phyloP scores from a whole-genome alignment of 2,888 invertebrate species.

The Xestobium rufovillosum region DNA sequence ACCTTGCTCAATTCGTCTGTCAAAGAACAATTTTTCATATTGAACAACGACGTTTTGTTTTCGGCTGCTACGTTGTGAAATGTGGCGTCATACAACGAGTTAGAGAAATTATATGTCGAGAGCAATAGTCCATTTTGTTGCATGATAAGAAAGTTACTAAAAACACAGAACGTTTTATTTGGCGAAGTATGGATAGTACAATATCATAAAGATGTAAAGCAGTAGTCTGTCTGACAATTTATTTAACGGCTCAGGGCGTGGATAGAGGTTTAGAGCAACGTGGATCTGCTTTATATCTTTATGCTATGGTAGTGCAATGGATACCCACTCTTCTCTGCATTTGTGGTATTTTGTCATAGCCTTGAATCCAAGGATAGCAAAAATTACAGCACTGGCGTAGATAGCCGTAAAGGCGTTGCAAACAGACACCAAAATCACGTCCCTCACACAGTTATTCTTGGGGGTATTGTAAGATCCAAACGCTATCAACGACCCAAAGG shows the following conservation, averaged over 20 bases:
- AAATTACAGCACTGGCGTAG: conserved; percentile 91
- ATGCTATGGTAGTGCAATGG: neutral
- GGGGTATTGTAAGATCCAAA: conserved; percentile 94
- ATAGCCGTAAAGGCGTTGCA: conserved; percentile 91
- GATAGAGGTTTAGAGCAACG: neutral
- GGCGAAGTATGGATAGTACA: no score
- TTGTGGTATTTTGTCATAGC: conserved; percentile 84
- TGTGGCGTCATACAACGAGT: no score
- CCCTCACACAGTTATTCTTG: conserved; percentile 89
- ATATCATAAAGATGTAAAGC: no score
- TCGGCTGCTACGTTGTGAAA: no score
- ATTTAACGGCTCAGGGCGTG: neutral
- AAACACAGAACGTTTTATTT: no score
- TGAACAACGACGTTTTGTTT: no score
- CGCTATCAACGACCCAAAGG: conserved; percentile 91
- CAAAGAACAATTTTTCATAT: no score
- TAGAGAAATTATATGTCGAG: no score
- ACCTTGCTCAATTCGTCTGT: no score
- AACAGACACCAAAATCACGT: conserved; percentile 83
- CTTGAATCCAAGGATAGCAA: conserved; percentile 92
- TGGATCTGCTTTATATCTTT: conserved; percentile 1
- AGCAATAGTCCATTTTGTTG: no score
- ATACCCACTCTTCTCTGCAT: conserved; percentile 65
- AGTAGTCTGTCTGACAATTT: no score
- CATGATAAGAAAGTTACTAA: no score